phyloP scores from a whole-genome alignment of 2,888 invertebrate genomes.

The Drosophila lutescens region DNA sequence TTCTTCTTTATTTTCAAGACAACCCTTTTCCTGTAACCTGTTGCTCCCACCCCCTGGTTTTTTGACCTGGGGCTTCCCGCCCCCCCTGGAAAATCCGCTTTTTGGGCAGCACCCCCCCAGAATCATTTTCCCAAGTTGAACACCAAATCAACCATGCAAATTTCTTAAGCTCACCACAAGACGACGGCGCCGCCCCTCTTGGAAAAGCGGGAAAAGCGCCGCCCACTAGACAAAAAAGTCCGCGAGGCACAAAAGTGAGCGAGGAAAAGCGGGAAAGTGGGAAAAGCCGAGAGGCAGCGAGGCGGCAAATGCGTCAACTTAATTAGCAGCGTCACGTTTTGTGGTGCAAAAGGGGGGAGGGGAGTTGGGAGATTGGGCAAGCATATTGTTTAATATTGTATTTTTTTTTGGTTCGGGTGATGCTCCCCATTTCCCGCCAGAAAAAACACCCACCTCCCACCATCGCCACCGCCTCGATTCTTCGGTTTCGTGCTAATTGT shows the following conservation, averaged over 20 bases:
- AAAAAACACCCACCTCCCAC: conserved; percentile 6
- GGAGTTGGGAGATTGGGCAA: conserved; percentile 11
- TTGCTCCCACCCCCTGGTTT: conserved; percentile 3
- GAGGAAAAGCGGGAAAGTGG: conserved; percentile 17
- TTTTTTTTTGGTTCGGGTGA: conserved; percentile 29
- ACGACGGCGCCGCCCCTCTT: conserved; percentile 22
- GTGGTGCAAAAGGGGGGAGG: neutral
- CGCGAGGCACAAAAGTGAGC: conserved; percentile 42
- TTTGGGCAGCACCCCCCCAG: neutral
- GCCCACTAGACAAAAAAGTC: conserved; percentile 41
- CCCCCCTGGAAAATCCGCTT: conserved; percentile 1
- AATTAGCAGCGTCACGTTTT: conserved; percentile 79
- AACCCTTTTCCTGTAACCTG: conserved; percentile 6
- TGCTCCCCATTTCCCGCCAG: conserved; percentile 4
- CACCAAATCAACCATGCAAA: conserved; percentile 75
- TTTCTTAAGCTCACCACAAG: conserved; percentile 71
- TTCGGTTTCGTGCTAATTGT: conserved; percentile 77
- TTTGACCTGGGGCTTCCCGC: conserved; percentile 1
- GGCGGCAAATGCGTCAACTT: conserved; percentile 76
- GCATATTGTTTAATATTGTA: conserved; percentile 76
- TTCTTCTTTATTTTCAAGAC: neutral
- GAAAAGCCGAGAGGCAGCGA: conserved; percentile 44
- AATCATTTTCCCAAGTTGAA: conserved; percentile 26
- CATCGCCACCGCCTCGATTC: conserved; percentile 38
- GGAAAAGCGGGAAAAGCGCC: conserved; percentile 10